These are phyloP conservation scores for Actenoides lindsayi DNA, from an alignment of 2,113 vertebrate species.

Conservation along the genomic window DNA sequence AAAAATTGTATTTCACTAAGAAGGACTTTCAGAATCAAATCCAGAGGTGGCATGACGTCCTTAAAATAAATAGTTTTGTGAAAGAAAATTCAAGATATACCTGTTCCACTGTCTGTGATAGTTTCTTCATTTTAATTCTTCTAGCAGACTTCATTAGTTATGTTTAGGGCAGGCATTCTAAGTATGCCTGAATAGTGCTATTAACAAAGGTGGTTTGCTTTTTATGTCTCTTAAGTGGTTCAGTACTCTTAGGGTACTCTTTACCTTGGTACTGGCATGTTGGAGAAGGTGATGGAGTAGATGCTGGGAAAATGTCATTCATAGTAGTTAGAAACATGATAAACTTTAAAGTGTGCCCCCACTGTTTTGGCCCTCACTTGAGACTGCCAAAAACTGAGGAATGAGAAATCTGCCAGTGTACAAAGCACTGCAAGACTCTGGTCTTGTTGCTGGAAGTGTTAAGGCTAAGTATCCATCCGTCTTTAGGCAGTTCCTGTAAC, in stretches of 20 bases:
- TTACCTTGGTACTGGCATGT: background rate
- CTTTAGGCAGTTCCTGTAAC: background rate
- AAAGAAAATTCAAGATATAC: background rate
- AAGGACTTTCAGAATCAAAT: background rate
- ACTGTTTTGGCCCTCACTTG: background rate
- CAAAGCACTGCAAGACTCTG: background rate
- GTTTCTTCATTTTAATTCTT: background rate
- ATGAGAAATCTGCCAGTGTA: background rate
- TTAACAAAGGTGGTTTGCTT: background rate
- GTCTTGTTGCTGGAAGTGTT: background rate
- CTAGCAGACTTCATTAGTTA: background rate
- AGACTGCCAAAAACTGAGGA: background rate
- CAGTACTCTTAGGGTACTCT: background rate
- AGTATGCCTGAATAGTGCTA: background rate
- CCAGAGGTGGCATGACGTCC: background rate
- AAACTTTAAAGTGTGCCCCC: background rate
- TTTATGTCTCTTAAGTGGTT: background rate
- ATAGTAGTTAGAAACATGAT: background rate
- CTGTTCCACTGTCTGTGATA: background rate
- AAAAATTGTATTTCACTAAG: background rate
- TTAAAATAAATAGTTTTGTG: background rate
- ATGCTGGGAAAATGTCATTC: background rate
- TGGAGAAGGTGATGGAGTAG: background rate
- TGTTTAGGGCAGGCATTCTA: background rate
- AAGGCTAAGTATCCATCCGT: background rate